phyloP scores from a whole-genome alignment of 2,113 vertebrate genomes.

The Notarius lentiginosus region DNA sequence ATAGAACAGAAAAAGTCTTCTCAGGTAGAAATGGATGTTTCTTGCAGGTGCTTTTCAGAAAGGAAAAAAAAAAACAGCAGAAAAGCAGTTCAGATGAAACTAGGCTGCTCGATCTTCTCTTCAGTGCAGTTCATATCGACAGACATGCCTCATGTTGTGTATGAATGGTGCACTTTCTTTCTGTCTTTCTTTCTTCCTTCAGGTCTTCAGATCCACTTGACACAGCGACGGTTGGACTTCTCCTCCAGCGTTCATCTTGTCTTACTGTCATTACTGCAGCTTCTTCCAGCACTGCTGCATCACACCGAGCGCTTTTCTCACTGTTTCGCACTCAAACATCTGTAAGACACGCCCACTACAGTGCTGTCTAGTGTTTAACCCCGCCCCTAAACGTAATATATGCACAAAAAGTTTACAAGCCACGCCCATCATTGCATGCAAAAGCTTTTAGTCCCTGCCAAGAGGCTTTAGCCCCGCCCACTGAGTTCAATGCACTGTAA shows the following conservation, averaged over 20 bases:
- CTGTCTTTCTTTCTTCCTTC: background rate
- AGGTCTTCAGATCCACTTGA: conserved; percentile 45
- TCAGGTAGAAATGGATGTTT: background rate
- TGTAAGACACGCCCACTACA: background rate
- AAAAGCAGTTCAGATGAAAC: conserved; percentile 6
- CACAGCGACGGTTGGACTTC: conserved; percentile 39
- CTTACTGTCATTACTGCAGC: conserved; percentile 62
- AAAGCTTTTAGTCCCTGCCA: background rate
- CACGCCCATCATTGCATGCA: background rate
- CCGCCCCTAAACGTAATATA: background rate
- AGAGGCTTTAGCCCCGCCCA: background rate
- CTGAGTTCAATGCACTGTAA: background rate
- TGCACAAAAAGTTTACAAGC: too few relatives aligned
- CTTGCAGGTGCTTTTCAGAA: background rate
- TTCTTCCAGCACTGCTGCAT: conserved; percentile 30
- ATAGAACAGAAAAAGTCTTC: conserved; percentile 42
- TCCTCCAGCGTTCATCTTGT: conserved; percentile 51
- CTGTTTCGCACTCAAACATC: background rate
- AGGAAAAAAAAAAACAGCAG: background rate
- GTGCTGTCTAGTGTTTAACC: background rate
- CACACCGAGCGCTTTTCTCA: background rate
- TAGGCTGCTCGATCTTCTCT: conserved; percentile 18
- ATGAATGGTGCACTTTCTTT: too few relatives aligned
- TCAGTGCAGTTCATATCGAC: conserved; percentile 1
- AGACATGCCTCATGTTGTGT: conserved; percentile 8